These are phyloP conservation scores for Nemurella pictetii DNA, from an alignment of 2,888 invertebrate genomes.

Conservation along the genomic window DNA sequence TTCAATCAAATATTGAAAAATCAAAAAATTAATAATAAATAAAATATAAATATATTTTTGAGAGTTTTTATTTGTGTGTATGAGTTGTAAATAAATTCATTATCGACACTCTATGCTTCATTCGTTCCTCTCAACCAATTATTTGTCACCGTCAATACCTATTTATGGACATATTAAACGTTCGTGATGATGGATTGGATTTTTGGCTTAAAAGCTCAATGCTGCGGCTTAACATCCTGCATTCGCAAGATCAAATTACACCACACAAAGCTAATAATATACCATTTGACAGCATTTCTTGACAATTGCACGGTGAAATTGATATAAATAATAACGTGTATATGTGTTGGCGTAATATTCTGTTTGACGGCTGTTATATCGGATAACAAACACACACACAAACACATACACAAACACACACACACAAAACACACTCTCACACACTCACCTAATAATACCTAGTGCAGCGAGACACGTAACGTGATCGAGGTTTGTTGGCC, in stretches of 20 bases:
- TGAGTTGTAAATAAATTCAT: too few relatives aligned
- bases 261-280: not conserved
- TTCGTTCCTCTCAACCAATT: too few relatives aligned
- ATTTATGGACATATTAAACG: not conserved
- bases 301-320: constrained; percentile 22
- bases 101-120: too few relatives aligned
- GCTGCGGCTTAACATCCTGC: not conserved
- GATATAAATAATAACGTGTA: constrained; percentile 35
- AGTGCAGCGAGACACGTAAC: not conserved
- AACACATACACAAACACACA: not conserved
- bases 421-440: not conserved
- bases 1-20: too few relatives aligned
- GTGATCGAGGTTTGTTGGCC: not conserved
- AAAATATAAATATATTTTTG: too few relatives aligned
- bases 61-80: too few relatives aligned
- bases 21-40: too few relatives aligned
- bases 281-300: not conserved
- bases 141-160: not conserved
- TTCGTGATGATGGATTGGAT: not conserved
- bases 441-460: not conserved
- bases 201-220: not conserved
- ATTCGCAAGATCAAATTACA: not conserved
- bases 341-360: constrained; percentile 29
- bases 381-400: constrained; percentile 25
- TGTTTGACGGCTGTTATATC: constrained; percentile 25